These are phyloP conservation scores for Anabas testudineus DNA, from an alignment of 2,797 vertebrate genomes.

Conservation along the genomic window DNA sequence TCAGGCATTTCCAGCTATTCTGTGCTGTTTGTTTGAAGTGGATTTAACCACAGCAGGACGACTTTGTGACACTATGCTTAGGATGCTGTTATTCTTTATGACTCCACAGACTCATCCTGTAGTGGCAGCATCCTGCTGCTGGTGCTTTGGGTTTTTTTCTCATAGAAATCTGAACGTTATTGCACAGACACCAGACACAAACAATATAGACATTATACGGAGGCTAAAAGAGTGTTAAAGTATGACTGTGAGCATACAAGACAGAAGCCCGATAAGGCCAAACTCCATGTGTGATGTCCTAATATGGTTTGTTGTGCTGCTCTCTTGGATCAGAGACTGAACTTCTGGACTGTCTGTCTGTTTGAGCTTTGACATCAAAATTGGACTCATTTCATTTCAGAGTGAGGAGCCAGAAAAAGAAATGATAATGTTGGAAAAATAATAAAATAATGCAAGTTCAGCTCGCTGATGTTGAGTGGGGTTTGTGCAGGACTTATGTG, in stretches of 20 bases:
- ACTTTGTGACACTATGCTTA: background rate
- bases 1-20: background rate
- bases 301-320: conserved; percentile 27
- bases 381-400: background rate
- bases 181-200: background rate
- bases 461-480: background rate
- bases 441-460: background rate
- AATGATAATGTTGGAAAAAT: background rate
- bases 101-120: background rate
- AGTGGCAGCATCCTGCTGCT: background rate
- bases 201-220: background rate
- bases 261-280: conserved; percentile 10
- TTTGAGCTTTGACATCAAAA: conserved; percentile 7
- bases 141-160: background rate
- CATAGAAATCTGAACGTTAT: background rate
- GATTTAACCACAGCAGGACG: background rate
- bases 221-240: background rate
- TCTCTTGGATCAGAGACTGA: conserved; percentile 9
- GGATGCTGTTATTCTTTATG: background rate
- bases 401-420: conserved; percentile 2
- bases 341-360: conserved; percentile 10
- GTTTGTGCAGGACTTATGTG: background rate
- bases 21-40: background rate
- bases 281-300: conserved; percentile 15
- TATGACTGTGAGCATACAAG: background rate